Conservation (phyloP, 2,888 invertebrate species). For the Microplitis manilae region DNA sequence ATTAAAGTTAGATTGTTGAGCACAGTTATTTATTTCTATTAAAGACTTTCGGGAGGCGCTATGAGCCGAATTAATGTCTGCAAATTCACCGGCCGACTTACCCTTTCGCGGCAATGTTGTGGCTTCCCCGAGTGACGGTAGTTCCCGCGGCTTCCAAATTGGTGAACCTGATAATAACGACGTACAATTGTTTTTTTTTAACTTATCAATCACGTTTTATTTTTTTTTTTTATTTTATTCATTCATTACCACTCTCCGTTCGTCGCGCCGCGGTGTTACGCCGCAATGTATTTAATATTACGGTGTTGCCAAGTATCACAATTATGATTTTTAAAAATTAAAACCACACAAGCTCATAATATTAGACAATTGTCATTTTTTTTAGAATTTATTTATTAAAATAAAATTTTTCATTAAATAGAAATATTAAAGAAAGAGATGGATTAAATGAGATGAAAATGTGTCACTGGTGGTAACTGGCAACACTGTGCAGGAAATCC, state of each 20-base stretch:
- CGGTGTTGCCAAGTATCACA: too few species aligned
- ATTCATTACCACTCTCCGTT: background rate
- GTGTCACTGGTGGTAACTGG: too few species aligned
- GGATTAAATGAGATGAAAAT: too few species aligned
- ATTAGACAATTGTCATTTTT: too few species aligned
- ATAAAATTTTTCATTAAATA: too few species aligned
- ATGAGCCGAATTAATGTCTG: conserved; percentile 73
- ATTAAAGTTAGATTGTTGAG: conserved; percentile 71
- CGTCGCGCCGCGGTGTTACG: too few species aligned
- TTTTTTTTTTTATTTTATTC: conserved; percentile 3
- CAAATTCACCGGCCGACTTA: conserved; percentile 70
- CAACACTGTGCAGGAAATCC: too few species aligned
- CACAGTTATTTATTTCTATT: conserved; percentile 73
- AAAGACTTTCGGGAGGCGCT: conserved; percentile 77
- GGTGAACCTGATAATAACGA: conserved; percentile 84
- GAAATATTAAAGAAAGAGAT: too few species aligned
- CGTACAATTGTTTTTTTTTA: conserved; percentile 47
- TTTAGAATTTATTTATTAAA: too few species aligned
- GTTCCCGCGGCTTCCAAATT: conserved; percentile 97
- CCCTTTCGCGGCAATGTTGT: conserved; percentile 78
- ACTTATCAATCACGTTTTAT: conserved; percentile 36
- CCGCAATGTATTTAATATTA: too few species aligned
- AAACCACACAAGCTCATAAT: too few species aligned
- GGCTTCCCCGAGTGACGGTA: conserved; percentile 76
- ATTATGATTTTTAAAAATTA: too few species aligned